phyloP scores from a whole-genome alignment of 1,140 invertebrate genomes.

The Kradibia gibbosae region DNA sequence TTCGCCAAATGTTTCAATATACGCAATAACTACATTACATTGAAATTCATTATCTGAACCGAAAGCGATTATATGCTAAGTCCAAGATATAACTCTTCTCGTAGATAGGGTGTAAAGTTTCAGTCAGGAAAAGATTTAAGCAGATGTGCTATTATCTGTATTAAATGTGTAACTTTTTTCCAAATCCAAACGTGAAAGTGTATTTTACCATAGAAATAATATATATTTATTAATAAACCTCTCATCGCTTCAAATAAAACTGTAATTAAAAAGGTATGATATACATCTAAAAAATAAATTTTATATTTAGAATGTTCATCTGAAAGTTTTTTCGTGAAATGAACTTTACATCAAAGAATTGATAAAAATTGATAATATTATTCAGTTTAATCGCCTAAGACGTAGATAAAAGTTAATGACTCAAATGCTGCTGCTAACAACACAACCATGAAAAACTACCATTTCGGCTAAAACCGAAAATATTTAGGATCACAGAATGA shows the following conservation, averaged over 20 bases:
- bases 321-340: conserved; percentile 9
- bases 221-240: background rate
- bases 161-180: background rate
- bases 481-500: too few species aligned
- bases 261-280: background rate
- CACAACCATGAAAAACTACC: too few species aligned
- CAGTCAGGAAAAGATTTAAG: background rate
- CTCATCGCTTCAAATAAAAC: conserved; percentile 25
- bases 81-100: background rate
- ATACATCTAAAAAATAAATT: conserved; percentile 15
- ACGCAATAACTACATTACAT: background rate
- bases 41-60: background rate
- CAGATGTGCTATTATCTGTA: background rate
- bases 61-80: background rate
- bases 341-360: background rate
- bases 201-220: background rate
- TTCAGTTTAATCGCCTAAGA: background rate
- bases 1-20: background rate
- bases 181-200: background rate
- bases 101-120: background rate
- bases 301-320: conserved; percentile 17
- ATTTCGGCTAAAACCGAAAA: too few species aligned
- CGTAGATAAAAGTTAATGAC: background rate
- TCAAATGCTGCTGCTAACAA: background rate
- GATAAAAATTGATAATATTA: too few species aligned